Percentiles rank a stretch among this genome's conserved stretches.
Evolutionary conservation across 2,888 invertebrate species (phyloP).

Genomic region (Cephalotes varians): DNA sequence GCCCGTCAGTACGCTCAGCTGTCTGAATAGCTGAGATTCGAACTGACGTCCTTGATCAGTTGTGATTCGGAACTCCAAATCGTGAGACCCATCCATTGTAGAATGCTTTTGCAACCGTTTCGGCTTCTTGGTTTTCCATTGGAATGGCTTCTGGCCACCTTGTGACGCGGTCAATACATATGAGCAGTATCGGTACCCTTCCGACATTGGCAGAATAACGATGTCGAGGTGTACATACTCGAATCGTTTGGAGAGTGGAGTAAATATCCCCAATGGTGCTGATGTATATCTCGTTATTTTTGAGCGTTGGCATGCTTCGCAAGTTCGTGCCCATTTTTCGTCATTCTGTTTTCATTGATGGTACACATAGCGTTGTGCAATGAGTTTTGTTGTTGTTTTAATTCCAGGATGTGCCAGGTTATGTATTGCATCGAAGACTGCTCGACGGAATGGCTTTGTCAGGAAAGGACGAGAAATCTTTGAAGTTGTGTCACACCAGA

Average conservation of each 20-base stretch:
- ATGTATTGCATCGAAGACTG: background rate
- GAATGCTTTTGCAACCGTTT: background rate
- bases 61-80: background rate
- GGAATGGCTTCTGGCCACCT: slow-evolving; percentile 16
- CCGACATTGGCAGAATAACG: background rate
- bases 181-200: slow-evolving; percentile 1
- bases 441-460: background rate
- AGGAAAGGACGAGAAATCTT: background rate
- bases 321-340: background rate
- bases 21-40: background rate
- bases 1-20: background rate
- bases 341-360: background rate
- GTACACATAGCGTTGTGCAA: slow-evolving; percentile 30
- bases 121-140: background rate
- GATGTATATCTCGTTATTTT: slow-evolving; percentile 9
- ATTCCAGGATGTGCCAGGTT: slow-evolving; percentile 17
- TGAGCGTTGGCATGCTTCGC: background rate
- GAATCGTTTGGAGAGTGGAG: background rate
- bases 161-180: slow-evolving; percentile 15
- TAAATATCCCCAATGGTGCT: background rate
- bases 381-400: background rate
- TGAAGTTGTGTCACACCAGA: background rate
- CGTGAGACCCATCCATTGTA: background rate
- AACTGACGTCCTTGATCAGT: background rate
- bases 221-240: slow-evolving; percentile 28